Percentiles rank a stretch among this genome's conserved stretches.
Evolutionary conservation across 2,797 vertebrate genomes (phyloP).

Genomic region (Crenichthys baileyi): DNA sequence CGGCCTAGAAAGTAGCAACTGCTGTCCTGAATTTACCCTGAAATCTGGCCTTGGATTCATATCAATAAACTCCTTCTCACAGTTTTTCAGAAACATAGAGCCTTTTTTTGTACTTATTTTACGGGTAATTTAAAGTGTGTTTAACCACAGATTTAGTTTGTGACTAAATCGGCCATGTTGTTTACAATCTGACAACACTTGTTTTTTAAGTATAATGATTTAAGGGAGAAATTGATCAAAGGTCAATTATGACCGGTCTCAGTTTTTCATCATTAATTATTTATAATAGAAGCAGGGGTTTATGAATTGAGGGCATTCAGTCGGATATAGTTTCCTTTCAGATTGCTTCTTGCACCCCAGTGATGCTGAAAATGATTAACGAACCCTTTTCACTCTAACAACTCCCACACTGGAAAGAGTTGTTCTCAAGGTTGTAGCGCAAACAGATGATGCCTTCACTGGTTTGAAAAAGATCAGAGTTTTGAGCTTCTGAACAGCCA

Average conservation of each 20-base stretch:
- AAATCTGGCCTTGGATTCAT: neutral
- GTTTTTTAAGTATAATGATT: neutral
- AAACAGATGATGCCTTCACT: neutral
- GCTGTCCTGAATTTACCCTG: neutral
- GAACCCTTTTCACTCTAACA: neutral
- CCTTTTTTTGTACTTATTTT: neutral
- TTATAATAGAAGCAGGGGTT: neutral
- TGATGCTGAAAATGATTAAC: neutral
- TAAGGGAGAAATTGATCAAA: neutral
- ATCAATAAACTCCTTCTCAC: neutral
- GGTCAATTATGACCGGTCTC: neutral
- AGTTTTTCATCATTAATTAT: neutral
- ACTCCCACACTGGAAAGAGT: neutral
- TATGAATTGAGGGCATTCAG: neutral
- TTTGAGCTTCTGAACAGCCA: neutral
- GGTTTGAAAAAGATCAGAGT: neutral
- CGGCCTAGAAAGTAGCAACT: slow-evolving; percentile 4
- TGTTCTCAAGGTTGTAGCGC: neutral
- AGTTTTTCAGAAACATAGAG: neutral
- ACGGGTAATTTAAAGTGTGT: neutral
- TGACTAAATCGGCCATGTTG: neutral
- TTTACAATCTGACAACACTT: neutral
- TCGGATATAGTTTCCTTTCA: neutral
- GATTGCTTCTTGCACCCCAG: neutral
- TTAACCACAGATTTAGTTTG: neutral